These are phyloP conservation scores for Tretioscincus oriximinensis DNA, from an alignment of 2,113 vertebrate species.

Conservation along the genomic window DNA sequence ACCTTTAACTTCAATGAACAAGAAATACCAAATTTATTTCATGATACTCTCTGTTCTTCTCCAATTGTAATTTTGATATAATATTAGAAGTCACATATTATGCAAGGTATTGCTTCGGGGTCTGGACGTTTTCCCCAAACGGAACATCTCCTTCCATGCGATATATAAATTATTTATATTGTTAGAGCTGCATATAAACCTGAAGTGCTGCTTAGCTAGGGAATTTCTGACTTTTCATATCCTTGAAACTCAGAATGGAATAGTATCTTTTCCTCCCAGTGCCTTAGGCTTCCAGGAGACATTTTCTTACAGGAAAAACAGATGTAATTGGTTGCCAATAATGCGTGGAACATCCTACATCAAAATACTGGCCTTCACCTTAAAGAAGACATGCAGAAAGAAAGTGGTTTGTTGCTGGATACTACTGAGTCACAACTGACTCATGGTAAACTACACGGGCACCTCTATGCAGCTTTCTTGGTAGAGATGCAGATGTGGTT, in stretches of 20 bases:
- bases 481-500: too few relatives aligned
- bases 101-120: not conserved
- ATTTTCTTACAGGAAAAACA: not conserved
- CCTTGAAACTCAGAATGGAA: not conserved
- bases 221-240: not conserved
- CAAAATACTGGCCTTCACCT: not conserved
- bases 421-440: too few relatives aligned
- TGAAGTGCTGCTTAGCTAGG: not conserved
- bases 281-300: not conserved
- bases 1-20: conserved; percentile 15
- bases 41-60: not conserved
- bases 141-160: not conserved
- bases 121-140: not conserved
- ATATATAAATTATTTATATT: not conserved
- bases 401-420: not conserved
- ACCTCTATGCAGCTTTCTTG: too few relatives aligned
- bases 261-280: not conserved
- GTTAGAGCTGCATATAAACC: not conserved
- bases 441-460: too few relatives aligned
- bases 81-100: not conserved
- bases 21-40: conserved; percentile 23
- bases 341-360: not conserved
- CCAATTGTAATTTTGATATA: not conserved
- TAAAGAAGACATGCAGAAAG: not conserved
- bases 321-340: not conserved